Conservation (phyloP, 2,797 vertebrate genomes). For the Poeciliopsis infans region DNA sequence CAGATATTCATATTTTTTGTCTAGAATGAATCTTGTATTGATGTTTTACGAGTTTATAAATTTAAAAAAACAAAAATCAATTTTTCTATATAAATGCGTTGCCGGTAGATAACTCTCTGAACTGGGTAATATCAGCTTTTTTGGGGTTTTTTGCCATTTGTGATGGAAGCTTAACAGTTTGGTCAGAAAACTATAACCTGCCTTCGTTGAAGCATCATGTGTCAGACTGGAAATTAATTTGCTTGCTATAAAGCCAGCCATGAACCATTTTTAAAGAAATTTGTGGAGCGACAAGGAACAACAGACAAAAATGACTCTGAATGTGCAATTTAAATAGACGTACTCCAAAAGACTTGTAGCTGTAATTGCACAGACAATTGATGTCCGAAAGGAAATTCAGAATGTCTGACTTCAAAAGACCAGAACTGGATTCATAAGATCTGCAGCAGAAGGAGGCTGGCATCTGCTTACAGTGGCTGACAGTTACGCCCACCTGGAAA, state of each 20-base stretch:
- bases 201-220: not conserved
- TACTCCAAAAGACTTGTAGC: not conserved
- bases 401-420: conserved; percentile 36
- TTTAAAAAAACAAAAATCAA: not conserved
- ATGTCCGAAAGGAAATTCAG: conserved; percentile 18
- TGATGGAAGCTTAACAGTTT: not conserved
- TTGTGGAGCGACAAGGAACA: not conserved
- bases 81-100: not conserved
- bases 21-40: not conserved
- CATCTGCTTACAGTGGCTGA: conserved; percentile 43
- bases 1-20: not conserved
- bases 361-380: not conserved
- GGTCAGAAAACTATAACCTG: not conserved
- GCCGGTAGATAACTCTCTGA: not conserved
- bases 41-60: not conserved
- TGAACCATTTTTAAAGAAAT: too few relatives aligned
- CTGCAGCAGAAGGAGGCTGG: conserved; percentile 31
- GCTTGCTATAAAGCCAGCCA: too few relatives aligned
- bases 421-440: not conserved
- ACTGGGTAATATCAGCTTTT: not conserved
- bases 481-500: conserved; percentile 47
- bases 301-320: not conserved
- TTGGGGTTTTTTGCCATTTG: not conserved
- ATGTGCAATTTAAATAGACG: not conserved
- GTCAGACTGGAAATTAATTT: too few relatives aligned